A percentile compares a stretch with the other conserved stretches of the same genome.
These are phyloP conservation scores for Ibidorhyncha struthersii DNA, from an alignment of 2,113 vertebrate genomes.

Conservation along the genomic window DNA sequence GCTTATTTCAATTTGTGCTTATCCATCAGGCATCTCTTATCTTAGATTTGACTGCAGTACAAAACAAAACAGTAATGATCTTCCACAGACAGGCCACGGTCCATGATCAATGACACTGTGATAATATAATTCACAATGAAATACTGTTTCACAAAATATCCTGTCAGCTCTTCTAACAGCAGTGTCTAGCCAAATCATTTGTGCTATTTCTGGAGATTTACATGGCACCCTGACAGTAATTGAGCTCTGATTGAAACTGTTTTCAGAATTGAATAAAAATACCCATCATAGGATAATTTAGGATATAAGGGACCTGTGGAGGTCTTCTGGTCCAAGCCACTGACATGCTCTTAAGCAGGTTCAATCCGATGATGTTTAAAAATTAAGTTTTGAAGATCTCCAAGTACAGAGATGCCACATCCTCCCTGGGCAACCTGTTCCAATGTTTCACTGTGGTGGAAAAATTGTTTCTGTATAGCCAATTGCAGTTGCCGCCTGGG, in stretches of 20 bases:
- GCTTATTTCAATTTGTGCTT: slow-evolving; percentile 7
- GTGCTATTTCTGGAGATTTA: neutral
- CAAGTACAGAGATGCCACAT: neutral
- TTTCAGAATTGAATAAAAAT: neutral
- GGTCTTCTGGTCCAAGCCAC: neutral
- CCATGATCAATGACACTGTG: neutral
- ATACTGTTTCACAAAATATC: neutral
- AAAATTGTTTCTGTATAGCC: neutral
- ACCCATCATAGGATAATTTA: neutral
- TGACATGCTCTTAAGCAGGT: neutral
- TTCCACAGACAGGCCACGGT: neutral
- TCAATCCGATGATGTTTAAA: neutral
- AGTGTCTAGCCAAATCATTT: neutral
- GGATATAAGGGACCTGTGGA: neutral
- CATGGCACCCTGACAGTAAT: neutral
- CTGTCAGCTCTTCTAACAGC: neutral
- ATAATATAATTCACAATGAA: neutral
- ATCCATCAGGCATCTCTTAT: neutral
- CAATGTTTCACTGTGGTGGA: rapidly evolving
- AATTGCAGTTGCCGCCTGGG: no score
- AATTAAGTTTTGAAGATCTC: neutral
- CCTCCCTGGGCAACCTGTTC: neutral
- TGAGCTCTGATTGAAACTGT: neutral
- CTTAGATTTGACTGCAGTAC: neutral
- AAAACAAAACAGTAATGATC: slow-evolving; percentile 14